Conservation (phyloP, 2,113 vertebrate species). For the Promerops cafer region DNA sequence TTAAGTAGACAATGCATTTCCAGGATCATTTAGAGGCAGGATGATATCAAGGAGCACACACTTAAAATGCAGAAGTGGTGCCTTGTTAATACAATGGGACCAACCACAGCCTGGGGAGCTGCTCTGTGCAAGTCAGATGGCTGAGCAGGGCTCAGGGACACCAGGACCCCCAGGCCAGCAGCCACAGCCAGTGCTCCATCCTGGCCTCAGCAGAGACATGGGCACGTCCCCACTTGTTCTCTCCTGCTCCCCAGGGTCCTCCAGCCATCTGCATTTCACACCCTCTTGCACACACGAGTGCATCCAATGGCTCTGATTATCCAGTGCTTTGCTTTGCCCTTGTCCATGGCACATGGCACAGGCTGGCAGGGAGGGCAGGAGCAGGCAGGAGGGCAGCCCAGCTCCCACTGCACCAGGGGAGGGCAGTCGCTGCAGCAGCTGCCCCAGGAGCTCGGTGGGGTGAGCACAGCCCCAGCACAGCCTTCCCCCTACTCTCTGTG, state of each 20-base stretch:
- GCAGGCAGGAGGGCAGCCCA: not conserved
- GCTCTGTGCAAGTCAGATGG: not conserved
- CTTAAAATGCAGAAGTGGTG: not conserved
- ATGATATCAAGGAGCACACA: not conserved
- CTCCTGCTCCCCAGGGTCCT: not conserved
- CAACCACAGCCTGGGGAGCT: not conserved
- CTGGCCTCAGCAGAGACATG: not conserved
- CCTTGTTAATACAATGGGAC: not conserved
- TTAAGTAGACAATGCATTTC: slow-evolving; percentile 39
- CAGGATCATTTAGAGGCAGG: slow-evolving; percentile 19
- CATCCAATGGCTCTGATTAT: not conserved
- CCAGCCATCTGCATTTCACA: slow-evolving; percentile 12
- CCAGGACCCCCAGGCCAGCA: not conserved
- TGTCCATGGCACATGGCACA: accelerated
- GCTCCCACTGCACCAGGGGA: not conserved
- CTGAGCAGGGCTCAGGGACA: not conserved
- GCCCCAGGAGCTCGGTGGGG: not conserved
- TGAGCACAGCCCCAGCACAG: not conserved
- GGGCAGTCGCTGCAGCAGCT: not conserved
- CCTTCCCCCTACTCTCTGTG: not conserved
- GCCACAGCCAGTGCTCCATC: not conserved
- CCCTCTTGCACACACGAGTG: not conserved
- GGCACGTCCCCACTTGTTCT: not conserved
- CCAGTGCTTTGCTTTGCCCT: not conserved
- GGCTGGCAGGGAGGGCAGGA: not conserved